A percentile compares a stretch with the other conserved stretches of the same genome.
Conservation (phyloP, 2,888 invertebrate species). For the Entomobrya proxima region DNA sequence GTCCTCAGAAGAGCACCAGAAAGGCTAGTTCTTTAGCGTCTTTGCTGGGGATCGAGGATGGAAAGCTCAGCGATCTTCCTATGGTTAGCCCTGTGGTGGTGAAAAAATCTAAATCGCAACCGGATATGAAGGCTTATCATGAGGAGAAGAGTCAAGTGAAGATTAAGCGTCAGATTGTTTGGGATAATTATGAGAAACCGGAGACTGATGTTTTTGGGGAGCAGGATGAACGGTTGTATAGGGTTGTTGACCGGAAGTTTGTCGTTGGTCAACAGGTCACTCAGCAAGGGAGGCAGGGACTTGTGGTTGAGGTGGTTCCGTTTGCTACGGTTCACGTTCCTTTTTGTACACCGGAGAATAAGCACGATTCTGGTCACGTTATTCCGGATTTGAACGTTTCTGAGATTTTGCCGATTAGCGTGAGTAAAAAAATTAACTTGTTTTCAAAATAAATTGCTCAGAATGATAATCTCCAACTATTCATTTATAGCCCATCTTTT, state of each 20-base stretch:
- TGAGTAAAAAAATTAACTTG: neutral
- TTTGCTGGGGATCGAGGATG: neutral
- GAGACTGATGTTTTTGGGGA: neutral
- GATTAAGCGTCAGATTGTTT: conserved; percentile 27
- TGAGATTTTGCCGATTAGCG: conserved; percentile 40
- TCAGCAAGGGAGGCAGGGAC: neutral
- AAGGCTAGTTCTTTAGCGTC: neutral
- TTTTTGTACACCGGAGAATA: neutral
- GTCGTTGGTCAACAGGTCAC: conserved; percentile 14
- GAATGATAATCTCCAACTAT: neutral
- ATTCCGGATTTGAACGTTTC: conserved; percentile 16
- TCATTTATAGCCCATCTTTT: conserved; percentile 27
- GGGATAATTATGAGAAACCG: conserved; percentile 23
- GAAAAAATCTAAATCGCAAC: neutral
- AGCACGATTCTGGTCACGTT: neutral
- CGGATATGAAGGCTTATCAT: neutral
- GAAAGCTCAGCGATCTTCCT: neutral
- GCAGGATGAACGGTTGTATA: neutral
- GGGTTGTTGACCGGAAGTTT: conserved; percentile 45
- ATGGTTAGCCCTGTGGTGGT: conserved; percentile 13
- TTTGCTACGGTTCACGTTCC: conserved; percentile 8
- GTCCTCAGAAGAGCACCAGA: neutral
- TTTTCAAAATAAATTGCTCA: neutral
- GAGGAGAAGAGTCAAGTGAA: neutral
- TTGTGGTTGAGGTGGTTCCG: conserved; percentile 21